Percentiles rank a stretch among this genome's conserved stretches.
Conservation (phyloP, 1,140 invertebrate genomes). For the Musca domestica region DNA sequence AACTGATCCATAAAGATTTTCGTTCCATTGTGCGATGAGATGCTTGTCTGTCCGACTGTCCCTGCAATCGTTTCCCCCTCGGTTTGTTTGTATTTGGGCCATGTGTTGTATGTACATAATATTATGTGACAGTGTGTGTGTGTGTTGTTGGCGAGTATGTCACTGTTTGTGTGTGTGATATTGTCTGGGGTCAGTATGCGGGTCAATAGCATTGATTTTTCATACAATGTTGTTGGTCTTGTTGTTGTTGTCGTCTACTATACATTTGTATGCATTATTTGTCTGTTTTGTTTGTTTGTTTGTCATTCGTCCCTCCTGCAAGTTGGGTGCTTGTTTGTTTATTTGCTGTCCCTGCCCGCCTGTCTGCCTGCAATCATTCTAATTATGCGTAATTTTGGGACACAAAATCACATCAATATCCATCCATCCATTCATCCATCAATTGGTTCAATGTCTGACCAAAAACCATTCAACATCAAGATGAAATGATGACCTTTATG, state of each 20-base stretch:
- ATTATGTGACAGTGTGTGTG: too few relatives aligned
- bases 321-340: not conserved
- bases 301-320: not conserved
- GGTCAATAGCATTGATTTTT: slow-evolving; percentile 16
- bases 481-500: slow-evolving; percentile 14
- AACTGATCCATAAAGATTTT: slow-evolving; percentile 5
- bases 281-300: slow-evolving; percentile 3
- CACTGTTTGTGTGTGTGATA: too few relatives aligned
- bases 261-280: slow-evolving; percentile 5
- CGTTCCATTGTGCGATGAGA: not conserved
- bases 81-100: too few relatives aligned
- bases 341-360: not conserved
- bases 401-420: not conserved
- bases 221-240: too few relatives aligned
- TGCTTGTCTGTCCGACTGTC: not conserved
- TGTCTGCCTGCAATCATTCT: not conserved
- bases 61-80: too few relatives aligned
- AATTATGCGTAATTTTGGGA: slow-evolving; percentile 18
- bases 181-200: slow-evolving; percentile 18
- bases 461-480: slow-evolving; percentile 1
- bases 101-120: too few relatives aligned
- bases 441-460: not conserved
- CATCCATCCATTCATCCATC: too few relatives aligned
- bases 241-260: not conserved
- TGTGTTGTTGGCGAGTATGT: too few relatives aligned